A percentile compares a stretch with the other conserved stretches of the same genome.
Evolutionary conservation across 1,140 invertebrate species (phyloP).

Genomic region (Dendrolimus kikuchii): DNA sequence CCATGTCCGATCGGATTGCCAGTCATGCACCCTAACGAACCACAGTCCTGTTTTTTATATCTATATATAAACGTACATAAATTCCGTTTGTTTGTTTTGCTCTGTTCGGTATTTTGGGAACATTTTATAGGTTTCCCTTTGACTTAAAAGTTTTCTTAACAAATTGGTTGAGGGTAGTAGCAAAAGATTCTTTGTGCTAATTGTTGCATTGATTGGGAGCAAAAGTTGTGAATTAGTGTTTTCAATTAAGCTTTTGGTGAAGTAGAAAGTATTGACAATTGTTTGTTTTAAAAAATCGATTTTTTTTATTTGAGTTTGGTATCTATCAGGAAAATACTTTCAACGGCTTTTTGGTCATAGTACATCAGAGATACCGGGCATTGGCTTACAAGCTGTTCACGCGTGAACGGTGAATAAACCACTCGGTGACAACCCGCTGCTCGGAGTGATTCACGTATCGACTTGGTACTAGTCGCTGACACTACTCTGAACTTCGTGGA

Average conservation of each 20-base stretch:
- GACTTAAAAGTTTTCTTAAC: conserved; percentile 20
- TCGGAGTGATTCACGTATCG: too few species aligned
- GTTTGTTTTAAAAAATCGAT: too few species aligned
- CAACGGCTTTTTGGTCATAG: too few species aligned
- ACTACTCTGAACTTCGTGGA: too few species aligned
- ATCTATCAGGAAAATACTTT: too few species aligned
- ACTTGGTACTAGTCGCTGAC: too few species aligned
- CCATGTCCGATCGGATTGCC: conserved; percentile 46
- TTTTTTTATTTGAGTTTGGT: too few species aligned
- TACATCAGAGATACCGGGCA: too few species aligned
- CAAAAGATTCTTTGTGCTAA: conserved; percentile 10
- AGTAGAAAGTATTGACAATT: too few species aligned
- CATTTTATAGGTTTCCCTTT: conserved; percentile 30
- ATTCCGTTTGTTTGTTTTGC: conserved; percentile 52
- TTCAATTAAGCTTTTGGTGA: conserved; percentile 2
- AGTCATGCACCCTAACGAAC: conserved; percentile 68
- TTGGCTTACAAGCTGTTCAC: too few species aligned
- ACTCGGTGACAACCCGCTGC: too few species aligned
- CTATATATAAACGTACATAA: conserved; percentile 28
- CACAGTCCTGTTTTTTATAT: conserved; percentile 27
- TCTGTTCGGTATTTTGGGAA: conserved; percentile 24
- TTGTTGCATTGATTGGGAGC: conserved; percentile 9
- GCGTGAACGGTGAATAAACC: too few species aligned
- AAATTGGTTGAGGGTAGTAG: conserved; percentile 12
- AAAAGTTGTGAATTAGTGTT: conserved; percentile 3